A percentile compares a stretch with the other conserved stretches of the same genome.
Conservation (phyloP, 2,888 invertebrate species). For the Chalcis sispes region DNA sequence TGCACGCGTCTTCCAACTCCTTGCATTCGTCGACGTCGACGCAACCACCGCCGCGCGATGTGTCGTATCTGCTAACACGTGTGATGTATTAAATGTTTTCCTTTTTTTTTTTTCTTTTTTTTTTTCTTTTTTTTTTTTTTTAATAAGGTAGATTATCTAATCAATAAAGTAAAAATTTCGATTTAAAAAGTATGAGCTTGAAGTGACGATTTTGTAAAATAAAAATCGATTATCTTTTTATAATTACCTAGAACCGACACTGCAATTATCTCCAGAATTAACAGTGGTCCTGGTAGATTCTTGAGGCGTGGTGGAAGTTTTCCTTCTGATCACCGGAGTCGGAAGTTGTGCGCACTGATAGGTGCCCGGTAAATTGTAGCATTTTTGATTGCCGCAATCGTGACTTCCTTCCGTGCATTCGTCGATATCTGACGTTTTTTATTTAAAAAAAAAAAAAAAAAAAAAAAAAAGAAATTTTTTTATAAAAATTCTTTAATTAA, state of each 20-base stretch:
- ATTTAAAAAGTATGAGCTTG: no score
- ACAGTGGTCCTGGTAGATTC: background rate
- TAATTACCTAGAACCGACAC: conserved; percentile 53
- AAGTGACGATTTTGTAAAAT: no score
- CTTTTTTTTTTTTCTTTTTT: no score
- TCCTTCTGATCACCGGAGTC: conserved; percentile 63
- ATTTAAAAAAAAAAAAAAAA: background rate
- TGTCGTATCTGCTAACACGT: conserved; percentile 61
- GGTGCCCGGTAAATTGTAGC: conserved; percentile 83
- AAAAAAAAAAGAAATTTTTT: no score
- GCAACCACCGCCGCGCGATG: conserved; percentile 66
- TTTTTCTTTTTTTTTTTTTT: no score
- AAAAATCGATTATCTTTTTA: no score
- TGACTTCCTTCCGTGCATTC: conserved; percentile 83
- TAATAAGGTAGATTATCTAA: no score
- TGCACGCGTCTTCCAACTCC: conserved; percentile 78
- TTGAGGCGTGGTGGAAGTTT: conserved; percentile 24
- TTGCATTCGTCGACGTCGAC: conserved; percentile 84
- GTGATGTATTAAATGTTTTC: no score
- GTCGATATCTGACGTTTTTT: conserved; percentile 82
- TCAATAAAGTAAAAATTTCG: no score
- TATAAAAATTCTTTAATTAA: no score
- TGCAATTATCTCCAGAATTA: conserved; percentile 37
- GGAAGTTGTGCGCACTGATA: conserved; percentile 78
- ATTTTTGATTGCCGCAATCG: conserved; percentile 80